These are phyloP conservation scores for Holocentrus rufus DNA, from an alignment of 2,797 vertebrate genomes.

Conservation along the genomic window DNA sequence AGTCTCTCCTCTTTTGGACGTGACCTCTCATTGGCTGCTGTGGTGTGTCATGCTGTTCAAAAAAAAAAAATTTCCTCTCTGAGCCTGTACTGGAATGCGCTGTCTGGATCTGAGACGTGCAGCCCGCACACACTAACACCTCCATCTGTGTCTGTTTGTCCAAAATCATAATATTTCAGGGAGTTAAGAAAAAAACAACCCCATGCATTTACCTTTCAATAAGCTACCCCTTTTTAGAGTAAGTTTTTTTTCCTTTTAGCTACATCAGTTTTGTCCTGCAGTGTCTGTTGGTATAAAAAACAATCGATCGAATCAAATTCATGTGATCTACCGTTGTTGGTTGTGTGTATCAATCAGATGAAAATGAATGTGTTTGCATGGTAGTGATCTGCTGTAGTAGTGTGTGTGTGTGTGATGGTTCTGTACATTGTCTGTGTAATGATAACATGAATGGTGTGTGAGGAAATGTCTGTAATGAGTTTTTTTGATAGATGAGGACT, in stretches of 20 bases:
- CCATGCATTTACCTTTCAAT: conserved; percentile 73
- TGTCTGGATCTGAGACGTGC: conserved; percentile 64
- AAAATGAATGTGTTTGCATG: conserved; percentile 61
- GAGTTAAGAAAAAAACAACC: conserved; percentile 64
- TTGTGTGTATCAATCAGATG: conserved; percentile 56
- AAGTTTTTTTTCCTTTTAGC: conserved; percentile 56
- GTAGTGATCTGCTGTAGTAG: conserved; percentile 47
- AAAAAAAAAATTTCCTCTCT: conserved; percentile 70
- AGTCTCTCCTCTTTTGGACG: conserved; percentile 61
- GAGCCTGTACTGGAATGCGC: conserved; percentile 67
- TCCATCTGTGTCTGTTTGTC: conserved; percentile 65
- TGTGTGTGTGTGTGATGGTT: conserved; percentile 33
- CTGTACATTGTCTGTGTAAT: conserved; percentile 32
- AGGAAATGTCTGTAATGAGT: conserved; percentile 20
- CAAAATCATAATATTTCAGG: conserved; percentile 66
- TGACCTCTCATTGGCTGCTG: conserved; percentile 84
- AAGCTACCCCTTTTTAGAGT: conserved; percentile 61
- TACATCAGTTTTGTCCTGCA: conserved; percentile 54
- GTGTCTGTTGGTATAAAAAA: conserved; percentile 55
- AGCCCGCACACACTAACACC: conserved; percentile 74
- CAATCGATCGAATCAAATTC: conserved; percentile 34
- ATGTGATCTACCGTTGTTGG: conserved; percentile 55
- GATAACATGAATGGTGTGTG: conserved; percentile 35
- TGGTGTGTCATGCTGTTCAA: conserved; percentile 99
- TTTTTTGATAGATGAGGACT: conserved; percentile 20